These are phyloP conservation scores for Dioctria linearis DNA, from an alignment of 2,888 invertebrate species.

Conservation along the genomic window DNA sequence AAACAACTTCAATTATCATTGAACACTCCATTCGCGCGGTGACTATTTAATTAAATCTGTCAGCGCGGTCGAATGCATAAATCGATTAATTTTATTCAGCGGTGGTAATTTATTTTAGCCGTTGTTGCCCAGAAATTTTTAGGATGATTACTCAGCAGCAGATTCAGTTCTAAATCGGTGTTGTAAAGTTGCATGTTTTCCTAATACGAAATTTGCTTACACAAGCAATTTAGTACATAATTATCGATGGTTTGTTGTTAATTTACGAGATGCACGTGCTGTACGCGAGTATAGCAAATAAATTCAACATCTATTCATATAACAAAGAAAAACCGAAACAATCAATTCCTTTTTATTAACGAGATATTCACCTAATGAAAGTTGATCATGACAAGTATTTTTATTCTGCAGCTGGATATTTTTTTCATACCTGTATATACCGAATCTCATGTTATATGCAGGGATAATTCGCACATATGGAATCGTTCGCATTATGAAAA, in stretches of 20 bases:
- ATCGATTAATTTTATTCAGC: constrained; percentile 35
- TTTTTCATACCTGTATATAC: not conserved
- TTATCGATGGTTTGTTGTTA: constrained; percentile 39
- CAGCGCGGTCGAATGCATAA: constrained; percentile 39
- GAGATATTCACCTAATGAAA: constrained; percentile 28
- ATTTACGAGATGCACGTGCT: constrained; percentile 24
- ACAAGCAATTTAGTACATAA: constrained; percentile 36
- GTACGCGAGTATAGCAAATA: constrained; percentile 4
- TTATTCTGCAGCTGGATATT: constrained; percentile 9
- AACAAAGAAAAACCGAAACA: not conserved
- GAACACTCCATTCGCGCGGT: constrained; percentile 21
- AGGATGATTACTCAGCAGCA: constrained; percentile 42
- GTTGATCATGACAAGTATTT: constrained; percentile 15
- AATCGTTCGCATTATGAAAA: constrained; percentile 19
- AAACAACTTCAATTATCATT: constrained; percentile 44
- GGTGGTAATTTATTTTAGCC: not conserved
- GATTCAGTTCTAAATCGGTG: not conserved
- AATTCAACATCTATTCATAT: constrained; percentile 3
- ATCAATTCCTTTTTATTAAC: not conserved
- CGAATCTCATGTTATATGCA: not conserved
- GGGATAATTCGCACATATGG: constrained; percentile 8
- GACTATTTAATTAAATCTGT: constrained; percentile 46
- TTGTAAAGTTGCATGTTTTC: not conserved
- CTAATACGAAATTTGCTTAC: constrained; percentile 36
- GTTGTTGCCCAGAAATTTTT: constrained; percentile 2